Base-by-base conservation (phyloP, 37 sponge, comb jelly and placozoan genomes). In the Petrosia ficiformis region DNA sequence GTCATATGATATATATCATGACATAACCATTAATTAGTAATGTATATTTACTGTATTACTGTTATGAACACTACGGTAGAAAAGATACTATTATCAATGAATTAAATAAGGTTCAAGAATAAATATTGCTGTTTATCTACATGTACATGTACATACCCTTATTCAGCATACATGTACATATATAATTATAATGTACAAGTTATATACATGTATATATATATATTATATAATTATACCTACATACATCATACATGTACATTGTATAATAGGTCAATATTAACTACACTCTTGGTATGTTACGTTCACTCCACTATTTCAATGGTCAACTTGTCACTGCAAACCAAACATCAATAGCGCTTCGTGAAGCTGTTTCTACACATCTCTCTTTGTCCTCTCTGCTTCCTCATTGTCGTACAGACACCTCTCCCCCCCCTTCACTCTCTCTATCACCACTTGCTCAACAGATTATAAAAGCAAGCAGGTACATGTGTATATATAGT, bases 351-450 rank as follows among this genome's bases (percentile, higher is more conserved):
- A 19, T 11, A 19, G 80, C 76, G 5, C 52, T 79, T 37, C 37
- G 69, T 5, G 22, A 70, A 1, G 24, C 78, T 43, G 65, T 77
- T 34, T 56, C 79, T 35, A 81, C 86, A 22, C 86, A 87, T 65
- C 78, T 93, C 70, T 89, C 94, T 58, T n/a, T 85, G 37, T 33
- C 94, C 44, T 80, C 80, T 39, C 77, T 93, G 21, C 31, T 84
- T 1, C 32, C 81, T 31, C 77, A 85, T 19, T 65, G 65, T 41
- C 44, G 77, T 42, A 81, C 81, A 29, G 59, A 76, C 44, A 36
- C 52, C 8, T 3, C 19, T 10, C 58, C 74, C 2, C 70, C 84
- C 24, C 83, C 65, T 28, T 57, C 81, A 42, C 78, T 94, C 80
- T 57, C 41, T 11, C 80, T 94, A 42, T 65, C n/a, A 4, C 71